These are phyloP conservation scores for Gyrodactylus bullatarudis DNA, from an alignment of 1,140 invertebrate species.

Conservation along the genomic window DNA sequence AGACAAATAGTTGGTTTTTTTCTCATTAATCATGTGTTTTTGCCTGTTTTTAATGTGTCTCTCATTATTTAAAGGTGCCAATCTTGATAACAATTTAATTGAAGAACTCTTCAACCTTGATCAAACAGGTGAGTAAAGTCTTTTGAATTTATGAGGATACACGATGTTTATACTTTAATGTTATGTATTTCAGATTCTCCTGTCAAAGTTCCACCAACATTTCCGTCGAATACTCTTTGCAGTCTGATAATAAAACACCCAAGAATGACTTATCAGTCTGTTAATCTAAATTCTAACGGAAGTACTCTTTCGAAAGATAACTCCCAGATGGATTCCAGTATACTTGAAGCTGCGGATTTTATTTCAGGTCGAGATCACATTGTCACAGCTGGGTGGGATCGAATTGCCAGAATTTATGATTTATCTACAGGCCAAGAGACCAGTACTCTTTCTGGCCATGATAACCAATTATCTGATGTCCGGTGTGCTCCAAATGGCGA, in stretches of 20 bases:
- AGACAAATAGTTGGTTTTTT: not conserved
- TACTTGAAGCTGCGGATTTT: not conserved
- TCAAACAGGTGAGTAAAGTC: too few relatives aligned
- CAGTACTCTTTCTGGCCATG: not conserved
- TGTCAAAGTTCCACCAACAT: not conserved
- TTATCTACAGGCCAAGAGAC: not conserved
- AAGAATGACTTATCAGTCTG: not conserved
- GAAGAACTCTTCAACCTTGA: not conserved
- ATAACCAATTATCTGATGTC: slow-evolving; percentile 1
- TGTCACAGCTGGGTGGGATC: slow-evolving; percentile 4
- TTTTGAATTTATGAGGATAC: too few relatives aligned
- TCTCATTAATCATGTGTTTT: too few relatives aligned
- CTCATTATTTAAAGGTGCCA: too few relatives aligned
- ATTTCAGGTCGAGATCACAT: not conserved
- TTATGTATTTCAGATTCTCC: too few relatives aligned
- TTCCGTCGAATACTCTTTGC: not conserved
- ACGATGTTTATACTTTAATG: too few relatives aligned
- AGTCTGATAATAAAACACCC: not conserved
- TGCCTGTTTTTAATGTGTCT: too few relatives aligned
- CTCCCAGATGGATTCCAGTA: not conserved
- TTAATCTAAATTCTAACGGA: not conserved
- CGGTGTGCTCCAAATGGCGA: not conserved
- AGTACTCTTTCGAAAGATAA: not conserved
- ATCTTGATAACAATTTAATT: not conserved
- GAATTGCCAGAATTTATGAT: slow-evolving; percentile 1